These are phyloP conservation scores for Pseudopipra pipra DNA, from an alignment of 2,113 vertebrate genomes.

Conservation along the genomic window DNA sequence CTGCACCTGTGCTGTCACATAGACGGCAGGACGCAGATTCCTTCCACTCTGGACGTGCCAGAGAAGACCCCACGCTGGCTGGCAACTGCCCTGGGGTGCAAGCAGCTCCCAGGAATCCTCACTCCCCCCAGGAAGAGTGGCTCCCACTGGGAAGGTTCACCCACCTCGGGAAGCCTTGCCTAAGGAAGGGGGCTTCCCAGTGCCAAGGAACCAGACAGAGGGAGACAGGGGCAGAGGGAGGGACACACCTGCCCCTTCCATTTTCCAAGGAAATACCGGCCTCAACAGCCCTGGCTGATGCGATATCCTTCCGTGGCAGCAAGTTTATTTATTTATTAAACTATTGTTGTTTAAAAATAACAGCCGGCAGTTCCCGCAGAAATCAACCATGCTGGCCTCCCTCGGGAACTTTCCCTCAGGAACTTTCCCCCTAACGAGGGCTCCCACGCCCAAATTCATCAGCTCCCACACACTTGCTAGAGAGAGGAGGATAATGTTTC, in stretches of 20 bases:
- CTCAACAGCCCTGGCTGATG: neutral
- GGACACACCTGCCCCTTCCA: constrained; percentile 32
- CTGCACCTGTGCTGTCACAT: constrained; percentile 18
- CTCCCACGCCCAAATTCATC: neutral
- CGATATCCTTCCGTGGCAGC: neutral
- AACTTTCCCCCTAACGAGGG: neutral
- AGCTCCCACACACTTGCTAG: neutral
- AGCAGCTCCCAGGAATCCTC: neutral
- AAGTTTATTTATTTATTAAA: neutral
- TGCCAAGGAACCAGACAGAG: neutral
- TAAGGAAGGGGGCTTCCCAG: neutral
- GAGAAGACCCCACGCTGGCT: accelerated
- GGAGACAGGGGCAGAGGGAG: neutral
- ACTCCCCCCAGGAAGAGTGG: accelerated
- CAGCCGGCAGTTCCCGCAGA: neutral
- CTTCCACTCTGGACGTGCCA: neutral
- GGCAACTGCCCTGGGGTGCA: neutral
- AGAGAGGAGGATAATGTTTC: accelerated
- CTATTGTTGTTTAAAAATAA: constrained; percentile 23
- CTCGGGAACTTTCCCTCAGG: neutral
- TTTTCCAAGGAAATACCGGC: neutral
- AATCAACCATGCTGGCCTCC: neutral
- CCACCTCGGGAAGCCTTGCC: neutral
- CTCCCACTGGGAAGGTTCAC: neutral
- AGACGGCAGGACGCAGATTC: neutral